Base-by-base conservation (phyloP, 2,113 vertebrate genomes). In the Hippoglossus stenolepis region DNA sequence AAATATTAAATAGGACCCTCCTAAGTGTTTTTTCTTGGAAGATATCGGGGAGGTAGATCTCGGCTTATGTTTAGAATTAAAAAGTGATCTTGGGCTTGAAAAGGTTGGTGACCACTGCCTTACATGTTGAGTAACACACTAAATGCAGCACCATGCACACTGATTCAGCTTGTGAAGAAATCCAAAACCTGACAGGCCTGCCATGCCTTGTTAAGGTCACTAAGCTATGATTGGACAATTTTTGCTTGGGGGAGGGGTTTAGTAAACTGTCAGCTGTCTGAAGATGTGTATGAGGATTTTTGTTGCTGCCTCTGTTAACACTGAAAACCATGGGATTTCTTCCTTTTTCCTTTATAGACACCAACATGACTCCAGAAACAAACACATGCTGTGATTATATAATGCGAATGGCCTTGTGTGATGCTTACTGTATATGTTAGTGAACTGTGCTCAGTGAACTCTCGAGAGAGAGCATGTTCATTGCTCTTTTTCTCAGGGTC, bases 401-500 rank as follows among this genome's bases (percentile, higher is more conserved):
- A 54, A 56, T 5, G 15, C 0, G 17, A 0, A 20, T 2, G 18
- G 12, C 38, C 17, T 31, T 17, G 45, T 10, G 11, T 49, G 21
- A 17, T 0, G 15, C 31, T 58, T 7, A 0, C 18, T 54, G 20
- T 21, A n/a, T 20, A n/a, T 21, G 18, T 21, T 49, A 18, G 20
- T 54, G 20, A 57, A 56, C 67, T 65, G 15, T 13, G 14, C 54
- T 63, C 26, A 3, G 5, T 77, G 23, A 82, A 67, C 75, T 54
- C 43, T 60, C 43, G 15, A 60, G 23, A 6, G 21, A 14, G 38
- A 75, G 21, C 57, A 14, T 8, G 74, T 49, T 68, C 23, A 5
- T 74, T 12, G 0, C 20, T 43, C 47, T 74, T 23, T 70, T 76
- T 90, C 85, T 80, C 83, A 86, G 73, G 85, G 86, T 86, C 65